Base-by-base conservation (phyloP, 2,888 invertebrate species). In the Drosophila austrosaltans region DNA sequence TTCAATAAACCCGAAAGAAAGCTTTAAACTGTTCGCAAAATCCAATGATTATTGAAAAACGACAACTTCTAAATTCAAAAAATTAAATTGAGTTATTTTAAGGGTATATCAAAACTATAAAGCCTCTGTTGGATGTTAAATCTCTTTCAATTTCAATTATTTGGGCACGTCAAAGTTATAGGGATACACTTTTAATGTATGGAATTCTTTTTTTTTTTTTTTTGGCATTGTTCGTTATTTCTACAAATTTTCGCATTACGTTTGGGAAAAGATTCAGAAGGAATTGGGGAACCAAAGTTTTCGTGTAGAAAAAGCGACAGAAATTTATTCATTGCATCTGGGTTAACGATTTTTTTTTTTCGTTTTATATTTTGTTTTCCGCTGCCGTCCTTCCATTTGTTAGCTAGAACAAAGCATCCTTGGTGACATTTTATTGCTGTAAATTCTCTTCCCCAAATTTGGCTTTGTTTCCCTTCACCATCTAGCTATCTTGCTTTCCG, bases 261-360 rank as follows among this genome's bases (percentile, higher is more conserved):
- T 36, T 36, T 36, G 36, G 7, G 8, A 2, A 36, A 36, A 8
- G 36, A 1, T 16, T 16, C 16, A 16, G 8, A 36, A 8, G 36
- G 10, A 2, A 10, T 2, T 1, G 36, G 36, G 10, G 5, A 28
- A 4, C 53, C 22, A 57, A 57, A 57, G 20, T 36, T 57, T 57
- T 20, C 12, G 22, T 68, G 54, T 20, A 32, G 61, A 85, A 79
- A 83, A 72, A 79, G 61, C 77, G 67, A 74, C 69, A 69, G 69
- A 77, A 83, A 82, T 83, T 86, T 83, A 83, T 83, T 88, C 89
- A 83, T 83, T 78, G 87, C 89, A 62, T 53, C 70, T 57, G 64
- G 61, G 63, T 64, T 72, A 48, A 22, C 22, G 44, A 3, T 48
- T 48, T 48, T 65, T 48, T 12, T 48, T 48, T 48, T 65, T 44